Evolutionary conservation across 2,797 vertebrate genomes (phyloP).

Genomic region (Betta splendens): DNA sequence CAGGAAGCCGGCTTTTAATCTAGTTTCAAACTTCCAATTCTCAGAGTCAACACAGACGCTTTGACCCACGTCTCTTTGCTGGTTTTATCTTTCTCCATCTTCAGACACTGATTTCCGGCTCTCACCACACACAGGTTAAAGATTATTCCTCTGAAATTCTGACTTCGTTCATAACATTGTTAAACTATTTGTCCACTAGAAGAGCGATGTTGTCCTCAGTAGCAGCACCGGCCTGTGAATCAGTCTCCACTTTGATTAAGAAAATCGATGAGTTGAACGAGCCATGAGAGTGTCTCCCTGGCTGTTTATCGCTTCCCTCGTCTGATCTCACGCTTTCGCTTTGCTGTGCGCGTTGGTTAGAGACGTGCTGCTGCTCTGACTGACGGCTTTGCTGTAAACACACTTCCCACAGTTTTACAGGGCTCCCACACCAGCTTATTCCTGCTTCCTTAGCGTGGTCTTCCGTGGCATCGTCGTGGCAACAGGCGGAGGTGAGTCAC

Average conservation of each 20-base stretch:
- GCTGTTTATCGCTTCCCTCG: constrained; percentile 29
- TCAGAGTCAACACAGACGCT: constrained; percentile 28
- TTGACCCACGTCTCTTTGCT: constrained; percentile 28
- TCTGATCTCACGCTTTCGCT: too few relatives aligned
- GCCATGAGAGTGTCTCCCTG: constrained; percentile 34
- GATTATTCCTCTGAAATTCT: constrained; percentile 14
- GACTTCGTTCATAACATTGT: background rate
- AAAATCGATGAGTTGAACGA: constrained; percentile 55
- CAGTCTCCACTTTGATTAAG: constrained; percentile 56
- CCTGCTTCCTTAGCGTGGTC: too few relatives aligned
- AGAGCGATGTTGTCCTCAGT: constrained; percentile 4
- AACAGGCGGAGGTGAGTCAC: too few relatives aligned
- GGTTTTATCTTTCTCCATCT: constrained; percentile 10
- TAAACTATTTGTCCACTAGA: background rate
- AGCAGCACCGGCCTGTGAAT: constrained; percentile 31
- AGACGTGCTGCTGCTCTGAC: constrained; percentile 6
- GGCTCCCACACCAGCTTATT: constrained; percentile 2
- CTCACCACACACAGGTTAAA: constrained; percentile 10
- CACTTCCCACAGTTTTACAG: constrained; percentile 16
- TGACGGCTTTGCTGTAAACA: constrained; percentile 22
- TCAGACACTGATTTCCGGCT: constrained; percentile 22
- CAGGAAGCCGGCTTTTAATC: background rate
- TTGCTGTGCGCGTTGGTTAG: constrained; percentile 11
- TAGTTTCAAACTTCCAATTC: constrained; percentile 14
- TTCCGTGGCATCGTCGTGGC: too few relatives aligned